Conservation (phyloP, 2,113 vertebrate genomes). For the Lasiurus borealis region DNA sequence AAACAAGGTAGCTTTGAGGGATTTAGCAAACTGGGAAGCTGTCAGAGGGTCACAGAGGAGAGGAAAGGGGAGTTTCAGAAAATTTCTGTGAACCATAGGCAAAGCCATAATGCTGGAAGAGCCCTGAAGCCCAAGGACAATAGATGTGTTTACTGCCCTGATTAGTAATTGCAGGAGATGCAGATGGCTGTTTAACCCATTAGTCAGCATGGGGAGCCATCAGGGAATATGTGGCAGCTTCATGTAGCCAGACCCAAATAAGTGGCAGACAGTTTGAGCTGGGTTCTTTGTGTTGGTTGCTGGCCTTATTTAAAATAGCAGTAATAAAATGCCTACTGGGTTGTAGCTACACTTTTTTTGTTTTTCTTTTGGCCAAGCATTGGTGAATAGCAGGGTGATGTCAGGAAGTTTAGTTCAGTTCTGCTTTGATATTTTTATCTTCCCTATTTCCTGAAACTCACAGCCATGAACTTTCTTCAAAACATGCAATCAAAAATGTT, state of each 20-base stretch:
- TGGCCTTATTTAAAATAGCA: conserved; percentile 65
- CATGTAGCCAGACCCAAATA: conserved; percentile 44
- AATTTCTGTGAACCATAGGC: conserved; percentile 3
- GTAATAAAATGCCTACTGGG: conserved; percentile 35
- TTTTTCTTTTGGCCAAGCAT: background rate
- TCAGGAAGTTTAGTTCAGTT: conserved; percentile 23
- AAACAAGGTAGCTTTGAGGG: background rate
- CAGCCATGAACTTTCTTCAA: background rate
- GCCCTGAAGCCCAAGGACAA: conserved; percentile 56
- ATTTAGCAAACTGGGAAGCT: conserved; percentile 9
- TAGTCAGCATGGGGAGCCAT: conserved; percentile 38
- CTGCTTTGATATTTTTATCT: conserved; percentile 44
- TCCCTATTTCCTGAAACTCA: background rate
- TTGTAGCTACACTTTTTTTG: background rate
- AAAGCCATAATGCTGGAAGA: background rate
- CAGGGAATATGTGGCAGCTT: conserved; percentile 55
- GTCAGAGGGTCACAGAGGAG: background rate
- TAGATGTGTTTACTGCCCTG: background rate
- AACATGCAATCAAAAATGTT: conserved; percentile 34
- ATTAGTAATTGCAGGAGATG: conserved; percentile 64
- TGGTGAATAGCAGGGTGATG: background rate
- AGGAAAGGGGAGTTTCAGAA: conserved; percentile 17
- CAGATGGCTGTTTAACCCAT: conserved; percentile 63
- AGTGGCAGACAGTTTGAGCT: conserved; percentile 62
- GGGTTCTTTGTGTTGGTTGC: conserved; percentile 62